Percentiles rank a stretch among this genome's conserved stretches.
phyloP scores from a whole-genome alignment of 2,888 invertebrate genomes.

The Drosophila acutilabella region DNA sequence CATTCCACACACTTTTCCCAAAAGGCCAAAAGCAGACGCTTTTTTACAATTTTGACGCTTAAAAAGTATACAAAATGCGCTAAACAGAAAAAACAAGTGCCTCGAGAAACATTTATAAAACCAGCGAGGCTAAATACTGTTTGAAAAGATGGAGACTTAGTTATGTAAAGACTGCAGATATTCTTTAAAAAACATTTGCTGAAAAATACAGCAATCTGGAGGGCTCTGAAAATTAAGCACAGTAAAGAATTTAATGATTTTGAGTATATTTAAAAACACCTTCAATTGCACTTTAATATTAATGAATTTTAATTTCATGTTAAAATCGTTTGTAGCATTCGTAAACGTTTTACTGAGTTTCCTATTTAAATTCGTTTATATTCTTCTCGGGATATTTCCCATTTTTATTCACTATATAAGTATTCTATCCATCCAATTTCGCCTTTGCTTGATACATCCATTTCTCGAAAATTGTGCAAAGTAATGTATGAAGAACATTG shows the following conservation, averaged over 20 bases:
- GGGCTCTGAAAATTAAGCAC: background rate
- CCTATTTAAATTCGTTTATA: background rate
- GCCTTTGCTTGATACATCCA: background rate
- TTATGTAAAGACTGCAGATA: too few species aligned
- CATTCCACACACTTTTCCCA: constrained; percentile 47
- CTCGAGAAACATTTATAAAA: too few species aligned
- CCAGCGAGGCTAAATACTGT: too few species aligned
- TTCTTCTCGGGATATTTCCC: background rate
- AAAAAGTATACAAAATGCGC: constrained; percentile 35
- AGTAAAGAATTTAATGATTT: too few species aligned
- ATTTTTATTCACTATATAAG: background rate
- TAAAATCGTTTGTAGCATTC: too few species aligned
- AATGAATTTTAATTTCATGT: too few species aligned
- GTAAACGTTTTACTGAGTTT: background rate
- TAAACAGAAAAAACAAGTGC: constrained; percentile 8
- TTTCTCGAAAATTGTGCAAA: constrained; percentile 15
- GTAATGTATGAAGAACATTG: constrained; percentile 26
- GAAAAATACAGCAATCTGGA: too few species aligned
- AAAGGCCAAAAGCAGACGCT: constrained; percentile 55
- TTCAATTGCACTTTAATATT: too few species aligned
- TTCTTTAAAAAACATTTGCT: too few species aligned
- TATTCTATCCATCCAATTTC: background rate
- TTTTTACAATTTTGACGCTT: constrained; percentile 66
- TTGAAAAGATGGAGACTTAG: too few species aligned
- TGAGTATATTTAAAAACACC: too few species aligned